These are phyloP conservation scores for Perognathus longimembris DNA, from an alignment of 2,113 vertebrate genomes.

Conservation along the genomic window DNA sequence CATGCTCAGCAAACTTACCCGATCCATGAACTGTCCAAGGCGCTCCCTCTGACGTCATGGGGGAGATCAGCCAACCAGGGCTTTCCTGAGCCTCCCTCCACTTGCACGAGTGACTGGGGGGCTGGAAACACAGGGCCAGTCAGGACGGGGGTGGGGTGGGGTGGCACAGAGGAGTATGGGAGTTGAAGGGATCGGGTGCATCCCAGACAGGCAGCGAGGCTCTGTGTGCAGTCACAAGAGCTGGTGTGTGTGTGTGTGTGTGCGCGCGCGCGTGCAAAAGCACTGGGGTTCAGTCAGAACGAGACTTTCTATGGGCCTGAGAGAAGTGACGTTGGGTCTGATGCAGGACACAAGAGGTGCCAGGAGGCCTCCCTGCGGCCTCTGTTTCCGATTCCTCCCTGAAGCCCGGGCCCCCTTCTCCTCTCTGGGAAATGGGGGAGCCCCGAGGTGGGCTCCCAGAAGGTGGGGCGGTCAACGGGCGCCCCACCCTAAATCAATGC, in stretches of 20 bases:
- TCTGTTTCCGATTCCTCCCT: accelerated
- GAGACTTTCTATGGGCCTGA: too few relatives aligned
- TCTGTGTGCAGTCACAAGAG: neutral
- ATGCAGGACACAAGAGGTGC: neutral
- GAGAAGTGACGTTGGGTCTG: neutral
- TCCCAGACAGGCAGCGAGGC: too few relatives aligned
- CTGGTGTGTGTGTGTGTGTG: neutral
- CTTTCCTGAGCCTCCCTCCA: neutral
- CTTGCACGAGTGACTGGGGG: neutral
- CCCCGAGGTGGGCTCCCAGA: neutral
- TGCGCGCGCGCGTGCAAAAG: neutral
- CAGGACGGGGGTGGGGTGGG: neutral
- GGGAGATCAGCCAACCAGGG: neutral
- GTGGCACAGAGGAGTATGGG: neutral
- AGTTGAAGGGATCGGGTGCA: neutral
- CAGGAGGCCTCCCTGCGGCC: neutral
- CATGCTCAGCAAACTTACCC: accelerated
- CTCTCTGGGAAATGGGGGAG: neutral
- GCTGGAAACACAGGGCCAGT: neutral
- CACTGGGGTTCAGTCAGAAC: neutral
- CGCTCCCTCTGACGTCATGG: accelerated
- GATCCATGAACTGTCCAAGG: too few relatives aligned
- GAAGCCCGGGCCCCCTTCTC: neutral
- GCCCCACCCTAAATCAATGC: slow-evolving; percentile 19
- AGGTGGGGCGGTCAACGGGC: neutral